Percentiles rank a stretch among this genome's conserved stretches.
These are phyloP conservation scores for Indicator maculatus DNA, from an alignment of 2,113 vertebrate species.

Conservation along the genomic window DNA sequence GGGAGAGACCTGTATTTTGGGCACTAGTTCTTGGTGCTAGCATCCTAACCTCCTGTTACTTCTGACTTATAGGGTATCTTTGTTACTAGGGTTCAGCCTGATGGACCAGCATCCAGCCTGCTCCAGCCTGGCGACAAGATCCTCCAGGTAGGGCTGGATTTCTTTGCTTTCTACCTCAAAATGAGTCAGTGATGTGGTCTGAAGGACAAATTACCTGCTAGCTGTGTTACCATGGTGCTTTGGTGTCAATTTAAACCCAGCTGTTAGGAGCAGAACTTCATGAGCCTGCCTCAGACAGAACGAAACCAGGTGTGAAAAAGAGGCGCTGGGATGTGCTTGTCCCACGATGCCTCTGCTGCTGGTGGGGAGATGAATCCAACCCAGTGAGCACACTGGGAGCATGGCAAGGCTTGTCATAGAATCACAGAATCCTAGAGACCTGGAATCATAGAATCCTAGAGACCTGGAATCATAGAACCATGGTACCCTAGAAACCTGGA, in stretches of 20 bases:
- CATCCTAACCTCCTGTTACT: conserved; percentile 98
- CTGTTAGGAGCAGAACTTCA: too few species aligned
- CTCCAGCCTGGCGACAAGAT: conserved; percentile 98
- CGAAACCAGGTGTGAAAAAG: background rate
- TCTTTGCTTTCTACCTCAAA: background rate
- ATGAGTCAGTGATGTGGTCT: accelerated
- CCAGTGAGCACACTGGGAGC: background rate
- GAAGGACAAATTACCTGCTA: too few species aligned
- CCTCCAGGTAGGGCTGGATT: conserved; percentile 88
- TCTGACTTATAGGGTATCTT: conserved; percentile 99
- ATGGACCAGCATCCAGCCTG: conserved; percentile 90
- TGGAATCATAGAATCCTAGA: too few species aligned
- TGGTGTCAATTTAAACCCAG: too few species aligned
- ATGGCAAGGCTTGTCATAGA: too few species aligned
- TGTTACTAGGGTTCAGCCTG: conserved; percentile 99
- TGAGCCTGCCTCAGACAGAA: background rate
- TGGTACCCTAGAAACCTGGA: too few species aligned
- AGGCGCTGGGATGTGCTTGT: background rate
- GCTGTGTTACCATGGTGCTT: background rate
- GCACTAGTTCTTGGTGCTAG: conserved; percentile 66
- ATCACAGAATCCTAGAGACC: too few species aligned
- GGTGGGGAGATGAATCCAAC: background rate
- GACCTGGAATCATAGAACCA: too few species aligned
- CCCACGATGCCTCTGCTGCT: too few species aligned
- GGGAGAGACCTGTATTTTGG: conserved; percentile 4